Conservation (phyloP, 2,113 vertebrate genomes). For the Zosterops japonicus region DNA sequence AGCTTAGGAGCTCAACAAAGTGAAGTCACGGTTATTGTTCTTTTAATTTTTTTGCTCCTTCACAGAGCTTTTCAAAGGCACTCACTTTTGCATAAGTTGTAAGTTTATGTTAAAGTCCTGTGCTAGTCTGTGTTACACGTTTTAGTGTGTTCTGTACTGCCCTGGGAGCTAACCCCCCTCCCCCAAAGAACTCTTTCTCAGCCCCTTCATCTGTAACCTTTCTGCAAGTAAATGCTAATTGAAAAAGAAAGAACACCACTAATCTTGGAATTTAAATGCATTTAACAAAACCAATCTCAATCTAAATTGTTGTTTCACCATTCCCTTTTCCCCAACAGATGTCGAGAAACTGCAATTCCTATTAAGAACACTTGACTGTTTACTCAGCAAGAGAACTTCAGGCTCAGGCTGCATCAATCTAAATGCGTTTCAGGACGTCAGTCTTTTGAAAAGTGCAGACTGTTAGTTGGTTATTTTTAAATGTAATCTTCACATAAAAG, state of each 20-base stretch:
- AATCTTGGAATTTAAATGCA: constrained; percentile 90
- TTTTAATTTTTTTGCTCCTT: constrained; percentile 24
- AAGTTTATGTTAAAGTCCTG: constrained; percentile 53
- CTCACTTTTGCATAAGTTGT: background rate
- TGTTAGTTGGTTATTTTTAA: constrained; percentile 80
- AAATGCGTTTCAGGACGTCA: constrained; percentile 82
- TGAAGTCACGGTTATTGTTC: constrained; percentile 31
- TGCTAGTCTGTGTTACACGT: constrained; percentile 33
- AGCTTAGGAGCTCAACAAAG: constrained; percentile 41
- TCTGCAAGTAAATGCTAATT: constrained; percentile 87
- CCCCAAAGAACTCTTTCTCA: constrained; percentile 65
- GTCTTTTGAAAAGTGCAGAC: constrained; percentile 78
- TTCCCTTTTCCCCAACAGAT: constrained; percentile 87
- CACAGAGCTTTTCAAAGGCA: constrained; percentile 28
- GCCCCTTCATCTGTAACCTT: constrained; percentile 85
- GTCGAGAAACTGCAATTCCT: constrained; percentile 84
- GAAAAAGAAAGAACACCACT: constrained; percentile 88
- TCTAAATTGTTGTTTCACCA: constrained; percentile 84
- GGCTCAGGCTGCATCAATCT: constrained; percentile 81
- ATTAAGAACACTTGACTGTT: constrained; percentile 87
- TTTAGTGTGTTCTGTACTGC: constrained; percentile 67
- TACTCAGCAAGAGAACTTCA: constrained; percentile 81
- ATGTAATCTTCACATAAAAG: constrained; percentile 82
- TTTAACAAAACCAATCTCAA: constrained; percentile 89
- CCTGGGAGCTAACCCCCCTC: constrained; percentile 61